Percentiles rank a stretch among this genome's conserved stretches.
These are phyloP conservation scores for Megamerina dolium DNA, from an alignment of 2,888 invertebrate genomes.

Conservation along the genomic window DNA sequence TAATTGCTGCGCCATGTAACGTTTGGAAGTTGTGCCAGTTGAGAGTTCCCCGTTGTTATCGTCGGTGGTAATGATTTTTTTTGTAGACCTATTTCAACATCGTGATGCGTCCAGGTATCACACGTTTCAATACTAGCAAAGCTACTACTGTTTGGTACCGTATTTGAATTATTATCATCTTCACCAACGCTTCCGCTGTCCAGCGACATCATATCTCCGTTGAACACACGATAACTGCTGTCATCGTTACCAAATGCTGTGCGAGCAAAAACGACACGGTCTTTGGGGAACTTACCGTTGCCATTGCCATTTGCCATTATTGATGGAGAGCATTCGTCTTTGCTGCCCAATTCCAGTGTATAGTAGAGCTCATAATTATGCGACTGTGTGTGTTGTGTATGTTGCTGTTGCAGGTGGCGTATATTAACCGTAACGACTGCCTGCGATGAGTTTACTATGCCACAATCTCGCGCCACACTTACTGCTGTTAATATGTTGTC, in stretches of 20 bases:
- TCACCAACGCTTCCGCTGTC: constrained; percentile 47
- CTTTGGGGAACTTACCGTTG: constrained; percentile 3
- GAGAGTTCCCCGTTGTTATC: not conserved
- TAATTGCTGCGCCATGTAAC: constrained; percentile 44
- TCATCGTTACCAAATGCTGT: not conserved
- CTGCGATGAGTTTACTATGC: constrained; percentile 62
- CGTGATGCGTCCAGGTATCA: constrained; percentile 54
- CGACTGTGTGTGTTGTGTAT: constrained; percentile 8
- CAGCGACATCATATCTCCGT: constrained; percentile 32
- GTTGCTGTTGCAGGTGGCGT: constrained; percentile 17
- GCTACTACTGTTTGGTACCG: constrained; percentile 53
- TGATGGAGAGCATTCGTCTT: constrained; percentile 17
- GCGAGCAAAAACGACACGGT: not conserved
- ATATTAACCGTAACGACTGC: constrained; percentile 50
- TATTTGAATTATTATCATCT: too few relatives aligned
- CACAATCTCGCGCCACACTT: constrained; percentile 88
- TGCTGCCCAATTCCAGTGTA: constrained; percentile 38
- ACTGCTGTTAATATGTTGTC: constrained; percentile 87
- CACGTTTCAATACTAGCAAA: constrained; percentile 59
- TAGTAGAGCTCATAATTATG: constrained; percentile 41
- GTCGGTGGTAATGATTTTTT: constrained; percentile 8
- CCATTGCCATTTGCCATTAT: constrained; percentile 26
- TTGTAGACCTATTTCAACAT: constrained; percentile 32
- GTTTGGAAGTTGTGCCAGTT: constrained; percentile 1
- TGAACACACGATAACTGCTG: constrained; percentile 18